These are phyloP conservation scores for Channa maculata DNA, from an alignment of 2,113 vertebrate species.

Conservation along the genomic window DNA sequence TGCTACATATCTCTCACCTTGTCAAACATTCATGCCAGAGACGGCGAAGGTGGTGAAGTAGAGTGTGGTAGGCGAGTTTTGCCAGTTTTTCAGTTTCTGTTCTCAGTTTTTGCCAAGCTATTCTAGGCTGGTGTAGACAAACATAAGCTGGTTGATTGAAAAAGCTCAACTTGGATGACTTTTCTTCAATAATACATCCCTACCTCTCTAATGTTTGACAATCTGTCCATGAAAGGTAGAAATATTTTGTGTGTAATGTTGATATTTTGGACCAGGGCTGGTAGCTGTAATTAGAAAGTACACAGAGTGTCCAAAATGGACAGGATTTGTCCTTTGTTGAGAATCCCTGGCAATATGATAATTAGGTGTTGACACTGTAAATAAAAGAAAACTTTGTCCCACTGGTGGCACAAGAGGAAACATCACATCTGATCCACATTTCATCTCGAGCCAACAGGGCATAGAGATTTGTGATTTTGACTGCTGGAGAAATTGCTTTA, in stretches of 20 bases:
- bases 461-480: no score
- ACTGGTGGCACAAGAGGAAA: background rate
- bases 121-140: conserved; percentile 37
- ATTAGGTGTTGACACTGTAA: background rate
- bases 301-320: background rate
- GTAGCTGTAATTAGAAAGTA: background rate
- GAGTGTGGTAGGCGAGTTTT: conserved; percentile 38
- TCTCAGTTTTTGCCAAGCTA: conserved; percentile 13
- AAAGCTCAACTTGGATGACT: no score
- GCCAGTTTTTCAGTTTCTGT: no score
- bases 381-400: background rate
- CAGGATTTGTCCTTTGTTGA: background rate
- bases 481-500: no score
- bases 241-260: no score
- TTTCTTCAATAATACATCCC: no score
- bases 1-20: conserved; percentile 55
- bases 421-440: background rate
- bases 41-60: conserved; percentile 47
- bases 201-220: no score
- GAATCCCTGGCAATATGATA: background rate
- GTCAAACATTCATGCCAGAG: conserved; percentile 50
- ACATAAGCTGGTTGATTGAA: background rate
- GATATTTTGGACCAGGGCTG: background rate
- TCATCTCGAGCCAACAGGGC: no score
- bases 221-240: background rate